Conservation (phyloP, 2,888 invertebrate species). For the Parnassius apollo region DNA sequence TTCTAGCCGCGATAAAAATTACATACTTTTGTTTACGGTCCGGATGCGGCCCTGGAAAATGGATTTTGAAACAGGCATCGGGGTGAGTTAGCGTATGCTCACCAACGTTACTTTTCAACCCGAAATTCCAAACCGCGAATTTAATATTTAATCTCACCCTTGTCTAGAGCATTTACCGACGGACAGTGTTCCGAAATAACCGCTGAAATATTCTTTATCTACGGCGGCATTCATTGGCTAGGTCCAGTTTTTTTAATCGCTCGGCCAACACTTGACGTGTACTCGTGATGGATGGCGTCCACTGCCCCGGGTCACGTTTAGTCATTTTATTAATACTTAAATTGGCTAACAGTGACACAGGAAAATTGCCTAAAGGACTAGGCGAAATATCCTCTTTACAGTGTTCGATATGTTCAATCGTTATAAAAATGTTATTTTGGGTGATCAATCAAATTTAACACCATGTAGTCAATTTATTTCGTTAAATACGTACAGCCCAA, state of each 20-base stretch:
- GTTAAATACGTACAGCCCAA: too few species aligned
- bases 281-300: conserved; percentile 71
- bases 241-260: conserved; percentile 74
- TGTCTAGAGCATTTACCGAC: conserved; percentile 77
- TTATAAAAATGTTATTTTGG: too few species aligned
- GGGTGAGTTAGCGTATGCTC: conserved; percentile 58
- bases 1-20: conserved; percentile 53
- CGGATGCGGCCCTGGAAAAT: conserved; percentile 62
- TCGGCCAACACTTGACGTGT: conserved; percentile 71
- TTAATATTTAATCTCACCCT: conserved; percentile 80
- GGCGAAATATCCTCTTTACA: conserved; percentile 1
- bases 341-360: conserved; percentile 74
- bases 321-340: conserved; percentile 81
- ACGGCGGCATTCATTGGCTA: conserved; percentile 54
- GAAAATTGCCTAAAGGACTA: conserved; percentile 45
- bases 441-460: too few species aligned
- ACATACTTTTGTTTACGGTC: conserved; percentile 63
- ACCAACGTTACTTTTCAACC: conserved; percentile 68
- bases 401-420: too few species aligned
- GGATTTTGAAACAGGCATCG: conserved; percentile 58
- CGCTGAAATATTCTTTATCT: conserved; percentile 33
- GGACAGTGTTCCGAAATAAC: conserved; percentile 67
- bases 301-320: conserved; percentile 69
- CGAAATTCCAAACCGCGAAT: conserved; percentile 77
- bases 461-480: too few species aligned